These are phyloP conservation scores for Nesogale talazaci DNA, from an alignment of 2,113 vertebrate genomes.

Conservation along the genomic window DNA sequence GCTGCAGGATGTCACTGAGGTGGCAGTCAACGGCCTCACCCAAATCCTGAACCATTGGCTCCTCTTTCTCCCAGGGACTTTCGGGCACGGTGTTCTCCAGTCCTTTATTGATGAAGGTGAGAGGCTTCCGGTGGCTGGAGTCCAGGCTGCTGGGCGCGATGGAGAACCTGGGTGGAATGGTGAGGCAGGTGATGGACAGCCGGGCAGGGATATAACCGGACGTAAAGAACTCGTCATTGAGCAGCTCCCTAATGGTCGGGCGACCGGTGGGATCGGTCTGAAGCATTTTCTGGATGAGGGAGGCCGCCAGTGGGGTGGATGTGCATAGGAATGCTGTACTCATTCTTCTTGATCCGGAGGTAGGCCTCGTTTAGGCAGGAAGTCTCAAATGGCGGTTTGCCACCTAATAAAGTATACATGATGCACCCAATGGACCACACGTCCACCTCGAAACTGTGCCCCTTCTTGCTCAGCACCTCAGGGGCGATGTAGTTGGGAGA, in stretches of 20 bases:
- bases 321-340: constrained; percentile 96
- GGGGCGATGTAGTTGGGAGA: constrained; percentile 99
- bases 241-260: constrained; percentile 91
- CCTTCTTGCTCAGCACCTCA: constrained; percentile 97
- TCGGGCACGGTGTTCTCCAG: constrained; percentile 84
- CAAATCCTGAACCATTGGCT: constrained; percentile 81
- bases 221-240: constrained; percentile 94
- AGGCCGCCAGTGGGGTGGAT: constrained; percentile 91
- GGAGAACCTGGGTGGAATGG: constrained; percentile 94
- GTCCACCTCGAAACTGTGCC: constrained; percentile 99
- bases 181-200: constrained; percentile 96
- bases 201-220: constrained; percentile 93
- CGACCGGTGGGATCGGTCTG: constrained; percentile 92
- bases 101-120: constrained; percentile 93
- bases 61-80: constrained; percentile 86
- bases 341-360: constrained; percentile 97
- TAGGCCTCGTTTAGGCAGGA: constrained; percentile 98
- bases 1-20: constrained; percentile 92
- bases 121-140: constrained; percentile 88
- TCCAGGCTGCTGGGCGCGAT: constrained; percentile 91
- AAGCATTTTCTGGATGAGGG: constrained; percentile 96
- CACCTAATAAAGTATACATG: constrained; percentile 97
- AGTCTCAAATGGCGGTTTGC: constrained; percentile 98
- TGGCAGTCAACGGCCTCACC: constrained; percentile 84
- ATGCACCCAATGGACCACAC: constrained; percentile 98